Evolutionary conservation across 2,888 invertebrate species (phyloP).

Genomic region (Cephonodes hylas): DNA sequence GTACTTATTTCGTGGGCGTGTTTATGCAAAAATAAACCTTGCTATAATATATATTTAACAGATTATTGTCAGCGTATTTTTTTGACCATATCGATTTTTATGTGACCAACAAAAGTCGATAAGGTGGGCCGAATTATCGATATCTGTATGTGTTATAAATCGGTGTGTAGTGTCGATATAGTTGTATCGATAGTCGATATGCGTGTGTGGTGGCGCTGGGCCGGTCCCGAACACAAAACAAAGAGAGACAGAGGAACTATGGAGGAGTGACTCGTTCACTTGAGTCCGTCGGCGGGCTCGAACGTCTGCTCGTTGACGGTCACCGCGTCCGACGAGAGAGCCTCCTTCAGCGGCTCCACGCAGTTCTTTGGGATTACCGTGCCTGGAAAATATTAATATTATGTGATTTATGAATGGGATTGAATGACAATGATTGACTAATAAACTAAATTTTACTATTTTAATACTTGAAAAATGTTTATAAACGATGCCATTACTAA

Average conservation of each 20-base stretch:
- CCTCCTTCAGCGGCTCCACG: constrained; percentile 88
- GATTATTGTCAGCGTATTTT: constrained; percentile 1
- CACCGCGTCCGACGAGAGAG: constrained; percentile 90
- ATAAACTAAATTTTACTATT: not conserved
- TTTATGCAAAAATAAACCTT: not conserved
- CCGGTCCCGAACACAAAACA: constrained; percentile 18
- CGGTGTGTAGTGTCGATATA: no score
- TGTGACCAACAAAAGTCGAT: not conserved
- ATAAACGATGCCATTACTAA: no score
- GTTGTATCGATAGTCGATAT: not conserved
- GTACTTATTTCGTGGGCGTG: not conserved
- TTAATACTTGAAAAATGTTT: no score
- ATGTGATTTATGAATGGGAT: no score
- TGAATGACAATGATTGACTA: not conserved
- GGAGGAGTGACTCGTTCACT: constrained; percentile 39
- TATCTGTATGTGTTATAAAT: no score
- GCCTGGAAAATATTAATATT: constrained; percentile 68
- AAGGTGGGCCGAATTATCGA: not conserved
- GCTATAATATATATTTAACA: not conserved
- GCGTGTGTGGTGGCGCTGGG: not conserved
- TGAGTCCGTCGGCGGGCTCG: constrained; percentile 57
- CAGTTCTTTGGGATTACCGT: constrained; percentile 95
- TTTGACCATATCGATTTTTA: not conserved
- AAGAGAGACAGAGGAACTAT: constrained; percentile 44
- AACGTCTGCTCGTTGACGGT: constrained; percentile 87